Percentiles rank a stretch among this genome's conserved stretches.
Evolutionary conservation across 64 coral and sea anemone genomes (phyloP).

Genomic region (Platygyra sinensis): DNA sequence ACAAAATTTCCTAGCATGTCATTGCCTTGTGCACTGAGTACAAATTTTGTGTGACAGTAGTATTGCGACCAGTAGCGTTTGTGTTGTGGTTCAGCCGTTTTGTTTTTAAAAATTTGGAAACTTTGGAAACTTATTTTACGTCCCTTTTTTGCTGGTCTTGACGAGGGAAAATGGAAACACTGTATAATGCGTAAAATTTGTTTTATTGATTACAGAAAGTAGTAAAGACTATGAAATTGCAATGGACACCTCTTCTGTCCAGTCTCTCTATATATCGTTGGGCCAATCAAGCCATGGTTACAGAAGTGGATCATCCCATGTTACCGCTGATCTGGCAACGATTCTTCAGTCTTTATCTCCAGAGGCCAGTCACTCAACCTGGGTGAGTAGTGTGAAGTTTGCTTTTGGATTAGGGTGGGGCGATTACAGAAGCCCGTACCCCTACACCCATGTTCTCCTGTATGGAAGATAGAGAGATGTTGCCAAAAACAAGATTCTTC

Average conservation of each 20-base stretch:
- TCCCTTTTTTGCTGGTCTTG: no score
- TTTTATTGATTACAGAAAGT: constrained; percentile 82
- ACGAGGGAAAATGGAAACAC: no score
- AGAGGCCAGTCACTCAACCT: constrained; percentile 60
- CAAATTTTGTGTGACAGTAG: no score
- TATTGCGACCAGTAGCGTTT: no score
- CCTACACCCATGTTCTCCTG: no score
- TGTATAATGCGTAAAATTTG: background rate
- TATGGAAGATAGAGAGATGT: no score
- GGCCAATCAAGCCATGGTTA: constrained; percentile 77
- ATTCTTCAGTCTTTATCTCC: constrained; percentile 85
- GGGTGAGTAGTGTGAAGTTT: constrained; percentile 42
- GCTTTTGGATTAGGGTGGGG: background rate
- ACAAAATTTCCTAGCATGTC: no score
- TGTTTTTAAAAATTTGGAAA: no score
- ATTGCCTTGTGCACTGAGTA: no score
- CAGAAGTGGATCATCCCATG: constrained; percentile 71
- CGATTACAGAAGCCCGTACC: background rate
- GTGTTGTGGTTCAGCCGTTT: no score
- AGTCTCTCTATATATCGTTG: constrained; percentile 90
- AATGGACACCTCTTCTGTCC: constrained; percentile 55
- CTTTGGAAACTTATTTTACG: no score
- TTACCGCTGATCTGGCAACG: constrained; percentile 92
- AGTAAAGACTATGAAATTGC: constrained; percentile 74
- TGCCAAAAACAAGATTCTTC: no score